Conservation (phyloP, 1,140 invertebrate genomes). For the Procambarus virginalis region DNA sequence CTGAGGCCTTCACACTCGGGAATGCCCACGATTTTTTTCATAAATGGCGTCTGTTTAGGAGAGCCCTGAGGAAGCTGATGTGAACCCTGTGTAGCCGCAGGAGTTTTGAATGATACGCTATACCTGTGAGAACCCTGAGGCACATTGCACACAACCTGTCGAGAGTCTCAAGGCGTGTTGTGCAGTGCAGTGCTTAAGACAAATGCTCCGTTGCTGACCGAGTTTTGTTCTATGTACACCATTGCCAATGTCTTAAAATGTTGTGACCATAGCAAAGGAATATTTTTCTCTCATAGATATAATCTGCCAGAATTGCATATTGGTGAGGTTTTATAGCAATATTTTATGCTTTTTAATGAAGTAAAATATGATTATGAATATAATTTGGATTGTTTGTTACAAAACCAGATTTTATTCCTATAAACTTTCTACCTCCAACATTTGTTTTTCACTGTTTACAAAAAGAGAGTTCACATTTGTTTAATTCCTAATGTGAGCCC, state of each 20-base stretch:
- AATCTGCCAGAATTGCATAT: not conserved
- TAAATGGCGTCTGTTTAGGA: too few relatives aligned
- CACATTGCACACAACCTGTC: too few relatives aligned
- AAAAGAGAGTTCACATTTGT: not conserved
- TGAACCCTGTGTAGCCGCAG: too few relatives aligned
- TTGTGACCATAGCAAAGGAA: not conserved
- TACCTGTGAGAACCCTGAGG: too few relatives aligned
- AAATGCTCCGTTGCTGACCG: not conserved
- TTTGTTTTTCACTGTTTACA: not conserved
- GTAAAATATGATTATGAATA: not conserved
- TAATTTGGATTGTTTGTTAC: not conserved
- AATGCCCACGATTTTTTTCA: too few relatives aligned
- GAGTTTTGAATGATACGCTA: too few relatives aligned
- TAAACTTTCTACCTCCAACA: not conserved
- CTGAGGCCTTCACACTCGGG: too few relatives aligned
- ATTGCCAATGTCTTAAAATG: not conserved
- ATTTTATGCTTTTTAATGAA: not conserved
- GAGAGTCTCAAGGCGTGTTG: too few relatives aligned
- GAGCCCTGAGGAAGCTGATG: too few relatives aligned
- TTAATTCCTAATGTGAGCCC: not conserved
- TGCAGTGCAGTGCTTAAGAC: not conserved
- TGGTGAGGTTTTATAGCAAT: slow-evolving; percentile 6
- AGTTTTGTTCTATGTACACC: not conserved
- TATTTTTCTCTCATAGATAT: not conserved
- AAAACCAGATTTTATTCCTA: slow-evolving; percentile 1